Percentiles rank a stretch among this genome's conserved stretches.
phyloP scores from a whole-genome alignment of 2,888 invertebrate species.

The Lochmaea capreae region DNA sequence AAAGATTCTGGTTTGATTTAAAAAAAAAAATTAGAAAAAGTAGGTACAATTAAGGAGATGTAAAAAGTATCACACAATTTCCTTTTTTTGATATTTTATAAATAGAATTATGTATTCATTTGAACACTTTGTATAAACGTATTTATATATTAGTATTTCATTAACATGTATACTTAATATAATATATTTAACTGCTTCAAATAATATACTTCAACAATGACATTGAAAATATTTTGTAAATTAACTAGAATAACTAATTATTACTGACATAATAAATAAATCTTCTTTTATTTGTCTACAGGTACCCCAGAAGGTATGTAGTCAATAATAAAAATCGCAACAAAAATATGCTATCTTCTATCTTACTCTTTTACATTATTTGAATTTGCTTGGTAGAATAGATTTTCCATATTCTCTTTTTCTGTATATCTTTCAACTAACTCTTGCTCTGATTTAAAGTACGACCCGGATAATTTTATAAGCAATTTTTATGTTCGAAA shows the following conservation, averaged over 20 bases:
- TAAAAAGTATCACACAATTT: no score
- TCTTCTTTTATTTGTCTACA: constrained; percentile 61
- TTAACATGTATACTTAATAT: no score
- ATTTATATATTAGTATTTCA: no score
- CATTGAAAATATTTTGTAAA: background rate
- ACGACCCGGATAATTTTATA: background rate
- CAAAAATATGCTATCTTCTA: constrained; percentile 48
- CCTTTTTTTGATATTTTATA: no score
- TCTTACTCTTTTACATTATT: constrained; percentile 37
- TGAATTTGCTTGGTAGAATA: constrained; percentile 46
- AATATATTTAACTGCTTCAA: no score
- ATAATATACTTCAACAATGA: no score
- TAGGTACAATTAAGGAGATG: no score
- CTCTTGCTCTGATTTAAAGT: constrained; percentile 23
- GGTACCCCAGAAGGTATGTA: constrained; percentile 66
- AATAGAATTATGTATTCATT: no score
- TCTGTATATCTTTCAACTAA: constrained; percentile 21
- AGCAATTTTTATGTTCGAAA: background rate
- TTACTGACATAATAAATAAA: constrained; percentile 35
- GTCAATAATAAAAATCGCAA: constrained; percentile 49
- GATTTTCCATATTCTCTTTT: constrained; percentile 28
- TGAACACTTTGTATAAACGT: no score
- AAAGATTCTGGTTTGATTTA: no score
- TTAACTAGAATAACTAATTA: background rate
- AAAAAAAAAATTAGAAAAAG: no score